phyloP scores from a whole-genome alignment of 2,797 vertebrate species.

The Halcyon chelicuti region DNA sequence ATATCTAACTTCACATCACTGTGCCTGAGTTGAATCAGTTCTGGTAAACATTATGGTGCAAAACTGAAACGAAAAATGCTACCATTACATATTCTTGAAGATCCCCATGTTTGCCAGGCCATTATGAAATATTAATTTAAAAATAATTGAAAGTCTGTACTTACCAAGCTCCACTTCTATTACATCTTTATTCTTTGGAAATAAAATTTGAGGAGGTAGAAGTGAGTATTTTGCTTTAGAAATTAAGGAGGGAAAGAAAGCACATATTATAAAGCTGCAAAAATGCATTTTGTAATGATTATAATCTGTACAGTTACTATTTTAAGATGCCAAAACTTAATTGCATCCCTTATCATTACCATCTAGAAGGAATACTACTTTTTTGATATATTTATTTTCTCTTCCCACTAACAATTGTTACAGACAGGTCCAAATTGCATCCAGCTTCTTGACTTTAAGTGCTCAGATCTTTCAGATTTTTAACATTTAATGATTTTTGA shows the following conservation, averaged over 20 bases:
- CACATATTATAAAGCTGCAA: neutral
- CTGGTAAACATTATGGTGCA: neutral
- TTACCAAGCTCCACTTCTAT: slow-evolving; percentile 59
- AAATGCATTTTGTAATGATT: neutral
- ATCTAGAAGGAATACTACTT: neutral
- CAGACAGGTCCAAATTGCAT: neutral
- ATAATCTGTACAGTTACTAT: neutral
- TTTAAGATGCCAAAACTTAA: neutral
- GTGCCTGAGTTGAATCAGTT: neutral
- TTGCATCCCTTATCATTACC: neutral
- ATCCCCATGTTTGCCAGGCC: fast-evolving
- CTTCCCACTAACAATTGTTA: neutral
- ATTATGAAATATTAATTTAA: neutral
- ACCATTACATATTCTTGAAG: neutral
- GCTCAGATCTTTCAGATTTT: neutral
- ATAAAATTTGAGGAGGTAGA: slow-evolving; percentile 39
- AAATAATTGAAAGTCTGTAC: neutral
- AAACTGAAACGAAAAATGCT: neutral
- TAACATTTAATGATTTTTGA: neutral
- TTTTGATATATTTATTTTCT: neutral
- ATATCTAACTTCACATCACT: neutral
- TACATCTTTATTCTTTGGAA: slow-evolving; percentile 35
- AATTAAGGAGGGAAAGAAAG: neutral
- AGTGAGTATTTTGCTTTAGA: neutral
- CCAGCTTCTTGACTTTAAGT: neutral